phyloP scores from a whole-genome alignment of 2,113 vertebrate species.

The Colossoma macropomum region DNA sequence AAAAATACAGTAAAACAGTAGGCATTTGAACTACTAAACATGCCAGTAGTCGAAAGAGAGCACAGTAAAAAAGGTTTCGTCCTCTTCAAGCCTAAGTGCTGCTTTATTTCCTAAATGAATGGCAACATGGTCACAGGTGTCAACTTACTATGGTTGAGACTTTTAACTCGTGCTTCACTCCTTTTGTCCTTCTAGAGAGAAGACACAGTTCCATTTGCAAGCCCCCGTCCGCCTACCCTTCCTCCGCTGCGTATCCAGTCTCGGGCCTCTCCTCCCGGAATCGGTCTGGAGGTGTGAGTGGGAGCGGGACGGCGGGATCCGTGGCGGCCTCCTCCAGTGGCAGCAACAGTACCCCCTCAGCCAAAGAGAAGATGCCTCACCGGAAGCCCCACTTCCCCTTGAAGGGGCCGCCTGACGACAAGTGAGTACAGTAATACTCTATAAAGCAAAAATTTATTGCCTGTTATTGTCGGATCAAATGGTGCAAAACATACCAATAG shows the following conservation, averaged over 20 bases:
- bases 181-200: constrained; percentile 81
- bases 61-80: no score
- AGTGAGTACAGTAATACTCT: constrained; percentile 80
- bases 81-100: no score
- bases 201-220: constrained; percentile 93
- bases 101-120: neutral
- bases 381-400: constrained; percentile 87
- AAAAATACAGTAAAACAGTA: no score
- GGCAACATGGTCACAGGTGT: neutral
- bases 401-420: constrained; percentile 88
- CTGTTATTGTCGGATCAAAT: neutral
- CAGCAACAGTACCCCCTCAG: constrained; percentile 80
- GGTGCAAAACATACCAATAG: neutral
- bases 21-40: no score
- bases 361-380: constrained; percentile 96
- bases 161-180: neutral
- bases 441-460: neutral
- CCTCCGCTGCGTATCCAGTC: constrained; percentile 82
- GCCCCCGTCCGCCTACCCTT: constrained; percentile 80
- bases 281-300: constrained; percentile 62
- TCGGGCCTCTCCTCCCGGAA: constrained; percentile 81
- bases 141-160: neutral
- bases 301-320: constrained; percentile 77
- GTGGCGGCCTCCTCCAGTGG: constrained; percentile 75
- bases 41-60: no score